Evolutionary conservation across 1,140 invertebrate genomes (phyloP), one percentile per base, ranked within the genome.

Genomic region (Hylaeus volcanicus): DNA sequence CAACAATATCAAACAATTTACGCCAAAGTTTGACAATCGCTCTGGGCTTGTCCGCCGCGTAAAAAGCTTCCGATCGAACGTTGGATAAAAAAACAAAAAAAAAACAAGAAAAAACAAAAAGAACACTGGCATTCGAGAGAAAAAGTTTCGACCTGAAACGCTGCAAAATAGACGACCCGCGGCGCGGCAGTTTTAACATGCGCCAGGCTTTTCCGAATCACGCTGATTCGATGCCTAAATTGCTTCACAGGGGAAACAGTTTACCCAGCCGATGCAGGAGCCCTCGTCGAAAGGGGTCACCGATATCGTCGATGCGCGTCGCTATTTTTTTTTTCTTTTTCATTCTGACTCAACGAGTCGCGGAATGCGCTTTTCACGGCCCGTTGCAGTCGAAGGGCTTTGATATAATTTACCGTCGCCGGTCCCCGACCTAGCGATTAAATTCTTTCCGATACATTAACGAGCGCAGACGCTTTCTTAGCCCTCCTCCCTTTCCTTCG

Each of bases 401-500:
- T 43, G 48, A 55, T 64, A 64, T 65, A 53, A 74, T 74, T 74
- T 37, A 37, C 1, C 26, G 11, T 37, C n/a, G 45, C 39, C 14
- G 26, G 26, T 1, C 0, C 15, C 5, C 8, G 3, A 5, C 26
- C 41, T 4, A 5, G 2, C 43, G 9, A 43, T 74, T 64, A 64
- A 74, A 64, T 64, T 55, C 37, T 74, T 53, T 64, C 61, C 72
- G 61, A 74, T 74, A 74, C 72, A 64, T 73, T 73, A 74, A 74
- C 26, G 55, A 45, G 9, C 39, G 61, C 1, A 5, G 37, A 41
- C 3, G 60, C 58, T 58, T 15, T n/a, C 15, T n/a, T n/a, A 48
- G n/a, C n/a, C 53, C 39, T 2, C 14, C 0, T 0, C 37, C 0
- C 1, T 3, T 5, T 3, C 9, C 51, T 11, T 3, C 3, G 8